Evolutionary conservation across 2,797 vertebrate genomes (phyloP).

Genomic region (Pseudochirops corinnae): DNA sequence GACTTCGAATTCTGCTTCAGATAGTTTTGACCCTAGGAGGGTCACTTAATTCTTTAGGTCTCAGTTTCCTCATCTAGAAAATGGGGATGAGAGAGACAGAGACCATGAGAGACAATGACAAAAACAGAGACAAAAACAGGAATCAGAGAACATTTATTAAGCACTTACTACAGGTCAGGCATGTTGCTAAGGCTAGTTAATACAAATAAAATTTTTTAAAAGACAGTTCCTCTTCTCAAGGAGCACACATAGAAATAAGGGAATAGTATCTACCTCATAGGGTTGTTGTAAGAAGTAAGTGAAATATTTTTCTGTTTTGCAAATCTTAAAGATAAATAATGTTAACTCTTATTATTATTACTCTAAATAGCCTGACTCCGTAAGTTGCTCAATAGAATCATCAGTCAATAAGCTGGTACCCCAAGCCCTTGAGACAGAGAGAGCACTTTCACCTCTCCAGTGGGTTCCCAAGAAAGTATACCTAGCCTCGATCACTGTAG

Average conservation of each 20-base stretch:
- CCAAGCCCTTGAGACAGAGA: background rate
- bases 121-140: background rate
- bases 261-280: background rate
- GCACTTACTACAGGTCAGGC: background rate
- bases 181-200: background rate
- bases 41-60: background rate
- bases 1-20: background rate
- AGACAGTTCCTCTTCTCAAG: background rate
- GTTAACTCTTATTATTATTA: background rate
- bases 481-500: no score
- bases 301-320: background rate
- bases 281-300: background rate
- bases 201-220: background rate
- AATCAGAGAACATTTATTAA: background rate
- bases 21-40: background rate
- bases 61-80: background rate
- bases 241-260: background rate
- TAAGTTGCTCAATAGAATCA: background rate
- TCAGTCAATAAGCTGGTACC: background rate
- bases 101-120: background rate
- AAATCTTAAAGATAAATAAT: background rate
- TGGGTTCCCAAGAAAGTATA: background rate
- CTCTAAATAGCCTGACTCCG: background rate
- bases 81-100: background rate
- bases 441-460: background rate